Conservation (phyloP, 2,888 invertebrate species). For the Fragum sueziense region DNA sequence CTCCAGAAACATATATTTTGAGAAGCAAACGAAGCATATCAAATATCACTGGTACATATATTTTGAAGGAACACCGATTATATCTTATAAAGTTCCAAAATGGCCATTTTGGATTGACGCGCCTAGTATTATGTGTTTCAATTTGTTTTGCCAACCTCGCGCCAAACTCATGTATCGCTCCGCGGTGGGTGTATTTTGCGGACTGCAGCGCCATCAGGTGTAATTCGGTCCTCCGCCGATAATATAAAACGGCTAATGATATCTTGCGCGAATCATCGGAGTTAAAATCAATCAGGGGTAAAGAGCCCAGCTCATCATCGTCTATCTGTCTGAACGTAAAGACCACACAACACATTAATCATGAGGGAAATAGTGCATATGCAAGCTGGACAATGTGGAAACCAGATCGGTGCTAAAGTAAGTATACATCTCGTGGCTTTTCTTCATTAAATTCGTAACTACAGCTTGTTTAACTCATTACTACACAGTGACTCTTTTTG, state of each 20-base stretch:
- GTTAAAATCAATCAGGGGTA: conserved; percentile 42
- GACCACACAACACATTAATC: conserved; percentile 38
- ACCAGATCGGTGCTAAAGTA: conserved; percentile 76
- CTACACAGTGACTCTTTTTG: not conserved
- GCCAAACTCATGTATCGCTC: conserved; percentile 33
- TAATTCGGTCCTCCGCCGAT: not conserved
- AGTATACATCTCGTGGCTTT: conserved; percentile 6
- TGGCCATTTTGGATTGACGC: too few relatives aligned
- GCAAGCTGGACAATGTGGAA: conserved; percentile 76
- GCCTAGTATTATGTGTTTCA: conserved; percentile 55
- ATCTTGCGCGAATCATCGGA: conserved; percentile 20
- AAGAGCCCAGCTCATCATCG: conserved; percentile 46
- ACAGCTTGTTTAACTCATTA: not conserved
- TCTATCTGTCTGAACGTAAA: too few relatives aligned
- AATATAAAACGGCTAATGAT: not conserved
- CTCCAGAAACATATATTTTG: too few relatives aligned
- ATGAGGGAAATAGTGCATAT: conserved; percentile 76
- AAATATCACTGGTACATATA: too few relatives aligned
- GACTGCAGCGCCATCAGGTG: not conserved
- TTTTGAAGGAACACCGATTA: too few relatives aligned
- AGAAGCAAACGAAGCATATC: too few relatives aligned
- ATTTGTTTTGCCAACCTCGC: conserved; percentile 59
- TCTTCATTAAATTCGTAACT: not conserved
- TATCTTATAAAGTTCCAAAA: too few relatives aligned
- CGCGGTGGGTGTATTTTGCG: not conserved